These are phyloP conservation scores for Aporophyla nigra DNA, from an alignment of 2,888 invertebrate species.

Conservation along the genomic window DNA sequence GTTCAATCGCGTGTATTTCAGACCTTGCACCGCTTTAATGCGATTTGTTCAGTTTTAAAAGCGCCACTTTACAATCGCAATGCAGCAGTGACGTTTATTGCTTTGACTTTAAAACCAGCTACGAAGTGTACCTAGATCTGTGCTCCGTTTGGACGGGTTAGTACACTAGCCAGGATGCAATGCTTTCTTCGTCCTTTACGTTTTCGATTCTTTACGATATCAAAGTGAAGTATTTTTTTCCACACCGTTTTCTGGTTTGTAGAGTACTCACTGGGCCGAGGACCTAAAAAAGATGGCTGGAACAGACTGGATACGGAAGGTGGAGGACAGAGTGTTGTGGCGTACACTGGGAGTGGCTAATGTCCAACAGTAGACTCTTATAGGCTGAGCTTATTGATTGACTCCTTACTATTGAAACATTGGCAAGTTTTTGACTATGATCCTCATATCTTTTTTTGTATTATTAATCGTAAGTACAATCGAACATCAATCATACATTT, in stretches of 20 bases:
- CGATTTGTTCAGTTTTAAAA: conserved; percentile 78
- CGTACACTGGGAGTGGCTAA: too few relatives aligned
- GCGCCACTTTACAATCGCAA: conserved; percentile 74
- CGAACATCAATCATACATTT: not conserved
- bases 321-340: too few relatives aligned
- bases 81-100: conserved; percentile 74
- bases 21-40: conserved; percentile 66
- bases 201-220: not conserved
- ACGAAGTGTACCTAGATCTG: conserved; percentile 62
- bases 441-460: not conserved
- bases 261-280: not conserved
- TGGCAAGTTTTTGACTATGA: not conserved
- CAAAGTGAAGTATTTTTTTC: not conserved
- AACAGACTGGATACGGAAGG: too few relatives aligned
- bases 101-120: conserved; percentile 69
- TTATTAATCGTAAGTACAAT: not conserved
- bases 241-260: not conserved
- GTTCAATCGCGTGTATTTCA: conserved; percentile 23
- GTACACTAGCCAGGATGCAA: conserved; percentile 29
- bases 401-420: not conserved
- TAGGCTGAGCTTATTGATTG: too few relatives aligned
- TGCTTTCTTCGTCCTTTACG: not conserved
- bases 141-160: conserved; percentile 47
- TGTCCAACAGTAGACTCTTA: too few relatives aligned
- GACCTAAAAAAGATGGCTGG: too few relatives aligned